Conservation (phyloP, 2,888 invertebrate species). For the Meiosimyza platycephala region DNA sequence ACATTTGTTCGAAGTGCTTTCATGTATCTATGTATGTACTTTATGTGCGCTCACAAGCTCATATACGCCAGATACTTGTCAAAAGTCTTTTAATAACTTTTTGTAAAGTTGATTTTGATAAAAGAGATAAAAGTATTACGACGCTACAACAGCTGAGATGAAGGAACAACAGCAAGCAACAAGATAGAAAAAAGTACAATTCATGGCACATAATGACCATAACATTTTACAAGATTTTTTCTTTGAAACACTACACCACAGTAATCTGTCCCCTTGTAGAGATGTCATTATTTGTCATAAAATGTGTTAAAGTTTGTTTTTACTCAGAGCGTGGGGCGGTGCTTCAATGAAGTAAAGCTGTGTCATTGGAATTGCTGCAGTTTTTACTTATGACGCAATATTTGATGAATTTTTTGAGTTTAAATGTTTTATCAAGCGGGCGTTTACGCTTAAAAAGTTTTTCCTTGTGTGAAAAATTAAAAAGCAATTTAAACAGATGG, state of each 20-base stretch:
- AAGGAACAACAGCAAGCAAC: background rate
- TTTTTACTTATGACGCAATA: too few relatives aligned
- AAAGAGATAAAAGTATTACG: background rate
- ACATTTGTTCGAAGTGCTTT: background rate
- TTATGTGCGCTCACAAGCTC: background rate
- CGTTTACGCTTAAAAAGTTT: background rate
- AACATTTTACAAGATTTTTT: background rate
- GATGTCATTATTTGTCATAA: too few relatives aligned
- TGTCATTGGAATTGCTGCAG: too few relatives aligned
- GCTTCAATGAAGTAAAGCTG: too few relatives aligned
- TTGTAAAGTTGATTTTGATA: background rate
- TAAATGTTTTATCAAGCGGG: background rate
- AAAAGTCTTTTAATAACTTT: constrained; percentile 18
- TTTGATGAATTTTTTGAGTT: too few relatives aligned
- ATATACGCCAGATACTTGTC: background rate
- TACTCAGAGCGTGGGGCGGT: too few relatives aligned
- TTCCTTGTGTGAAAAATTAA: too few relatives aligned
- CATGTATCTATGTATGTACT: background rate
- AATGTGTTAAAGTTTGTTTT: too few relatives aligned
- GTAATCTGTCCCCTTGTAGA: too few relatives aligned
- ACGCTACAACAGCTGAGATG: too few relatives aligned
- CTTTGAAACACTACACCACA: too few relatives aligned
- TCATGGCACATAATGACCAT: constrained; percentile 5
- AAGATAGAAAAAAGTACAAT: background rate
- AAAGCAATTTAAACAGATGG: too few relatives aligned